Evolutionary conservation across 2,797 vertebrate genomes (phyloP), one percentile per base, ranked within the genome.

Genomic region (Peromyscus melanophrys): DNA sequence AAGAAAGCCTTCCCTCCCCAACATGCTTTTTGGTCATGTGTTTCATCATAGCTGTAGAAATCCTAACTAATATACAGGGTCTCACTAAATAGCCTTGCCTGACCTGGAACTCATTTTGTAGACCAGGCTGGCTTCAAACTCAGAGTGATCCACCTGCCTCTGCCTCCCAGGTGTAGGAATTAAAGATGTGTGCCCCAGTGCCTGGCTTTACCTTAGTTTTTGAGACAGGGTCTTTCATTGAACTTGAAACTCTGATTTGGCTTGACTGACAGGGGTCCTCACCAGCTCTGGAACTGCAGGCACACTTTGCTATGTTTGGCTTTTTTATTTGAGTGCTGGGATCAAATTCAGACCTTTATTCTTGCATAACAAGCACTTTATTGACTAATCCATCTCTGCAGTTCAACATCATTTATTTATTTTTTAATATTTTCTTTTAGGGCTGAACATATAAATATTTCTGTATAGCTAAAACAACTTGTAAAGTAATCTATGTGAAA

Each of bases 391-490:
- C 27, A 61, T 14, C 11, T 34, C 57, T 19, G 40, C 8, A 43
- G 52, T 31, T 19, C n/a, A 21, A 59, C 76, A 69, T 78, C 5
- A 75, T 55, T 93, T 59, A 83, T 67, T 67, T 27, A 71, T 49
- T 91, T 92, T 78, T 63, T 14, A 69, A 65, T 4, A 87, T 40
- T 89, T 94, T 91, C 17, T 90, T 92, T 71, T 86, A 55, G 34
- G 34, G 5, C 34, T 85, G 43, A 95, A 16, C 6, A 89, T 83
- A 8, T 82, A 93, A 92, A 83, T 75, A 25, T 93, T 81, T 52
- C 17, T 43, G 10, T 93, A 14, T 92, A 87, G n/a, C 87, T 78
- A 61, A 92, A 92, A 85, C 49, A 89, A 55, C 2, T 46, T 73
- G 25, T 71, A 75, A 6, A 83, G 17, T 82, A 37, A 57, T 93